Percentiles rank a stretch among this genome's conserved stretches.
Conservation (phyloP, 2,888 invertebrate genomes). For the Sericinus montela region DNA sequence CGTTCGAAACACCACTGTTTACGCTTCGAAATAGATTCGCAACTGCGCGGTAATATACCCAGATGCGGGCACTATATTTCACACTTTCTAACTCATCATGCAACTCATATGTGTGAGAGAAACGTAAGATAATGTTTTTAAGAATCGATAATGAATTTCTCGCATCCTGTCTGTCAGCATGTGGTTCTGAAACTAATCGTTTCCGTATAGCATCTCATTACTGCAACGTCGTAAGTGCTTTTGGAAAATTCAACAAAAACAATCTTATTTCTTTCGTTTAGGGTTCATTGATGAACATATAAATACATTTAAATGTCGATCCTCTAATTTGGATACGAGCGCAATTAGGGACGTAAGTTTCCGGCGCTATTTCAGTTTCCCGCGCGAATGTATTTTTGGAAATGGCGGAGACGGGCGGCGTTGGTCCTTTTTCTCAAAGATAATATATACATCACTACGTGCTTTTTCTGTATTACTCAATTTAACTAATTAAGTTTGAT, state of each 20-base stretch:
- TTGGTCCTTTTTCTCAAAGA: conserved; percentile 15
- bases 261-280: not conserved
- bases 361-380: conserved; percentile 63
- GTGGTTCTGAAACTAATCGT: conserved; percentile 72
- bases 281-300: conserved; percentile 19
- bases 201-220: conserved; percentile 45
- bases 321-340: conserved; percentile 20
- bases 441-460: too few species aligned
- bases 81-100: conserved; percentile 32
- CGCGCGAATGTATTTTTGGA: conserved; percentile 50
- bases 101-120: conserved; percentile 27
- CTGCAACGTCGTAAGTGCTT: conserved; percentile 29
- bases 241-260: conserved; percentile 17
- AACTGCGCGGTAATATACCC: conserved; percentile 42
- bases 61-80: conserved; percentile 40
- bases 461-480: conserved; percentile 8
- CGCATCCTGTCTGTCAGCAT: conserved; percentile 72
- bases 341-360: conserved; percentile 58
- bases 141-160: conserved; percentile 69
- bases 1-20: conserved; percentile 11
- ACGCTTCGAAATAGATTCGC: conserved; percentile 32
- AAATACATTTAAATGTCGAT: conserved; percentile 19
- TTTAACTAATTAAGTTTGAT: too few species aligned
- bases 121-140: conserved; percentile 43
- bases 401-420: conserved; percentile 21